Evolutionary conservation across 2,888 invertebrate genomes (phyloP).

Genomic region (Drosophila vallismaia): DNA sequence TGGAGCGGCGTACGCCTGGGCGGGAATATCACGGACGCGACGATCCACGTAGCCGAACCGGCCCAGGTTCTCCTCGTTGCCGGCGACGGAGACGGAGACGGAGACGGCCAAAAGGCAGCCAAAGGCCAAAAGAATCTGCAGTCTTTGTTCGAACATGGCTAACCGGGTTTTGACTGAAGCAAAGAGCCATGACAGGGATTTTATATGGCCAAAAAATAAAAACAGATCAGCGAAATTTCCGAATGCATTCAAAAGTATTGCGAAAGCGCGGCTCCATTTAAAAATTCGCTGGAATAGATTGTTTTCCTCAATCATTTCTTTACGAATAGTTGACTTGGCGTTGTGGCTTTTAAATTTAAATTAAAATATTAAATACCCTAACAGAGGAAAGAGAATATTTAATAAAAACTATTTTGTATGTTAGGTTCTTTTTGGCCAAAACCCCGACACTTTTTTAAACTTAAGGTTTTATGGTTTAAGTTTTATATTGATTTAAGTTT

Average conservation of each 20-base stretch:
- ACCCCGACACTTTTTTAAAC: too few relatives aligned
- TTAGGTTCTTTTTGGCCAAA: background rate
- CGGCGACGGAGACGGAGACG: slow-evolving; percentile 17
- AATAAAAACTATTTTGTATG: background rate
- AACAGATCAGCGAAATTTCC: slow-evolving; percentile 35
- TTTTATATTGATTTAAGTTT: background rate
- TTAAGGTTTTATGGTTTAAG: too few relatives aligned
- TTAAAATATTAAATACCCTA: slow-evolving; percentile 6
- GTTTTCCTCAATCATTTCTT: slow-evolving; percentile 17
- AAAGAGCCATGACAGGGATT: slow-evolving; percentile 3
- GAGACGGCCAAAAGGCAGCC: slow-evolving; percentile 34
- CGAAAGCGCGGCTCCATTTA: slow-evolving; percentile 24
- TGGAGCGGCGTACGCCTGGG: slow-evolving; percentile 60
- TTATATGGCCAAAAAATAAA: slow-evolving; percentile 51
- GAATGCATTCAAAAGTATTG: slow-evolving; percentile 14
- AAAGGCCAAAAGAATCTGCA: slow-evolving; percentile 34
- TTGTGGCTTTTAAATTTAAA: background rate
- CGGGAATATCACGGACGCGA: slow-evolving; percentile 42
- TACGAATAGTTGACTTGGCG: slow-evolving; percentile 11
- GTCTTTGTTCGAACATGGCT: slow-evolving; percentile 35
- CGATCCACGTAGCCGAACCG: slow-evolving; percentile 41
- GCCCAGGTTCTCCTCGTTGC: slow-evolving; percentile 44
- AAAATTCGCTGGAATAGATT: slow-evolving; percentile 44
- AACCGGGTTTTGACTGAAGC: slow-evolving; percentile 32
- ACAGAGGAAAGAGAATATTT: background rate